Conservation (phyloP, 2,888 invertebrate species). For the Ophonus ardosiacus region DNA sequence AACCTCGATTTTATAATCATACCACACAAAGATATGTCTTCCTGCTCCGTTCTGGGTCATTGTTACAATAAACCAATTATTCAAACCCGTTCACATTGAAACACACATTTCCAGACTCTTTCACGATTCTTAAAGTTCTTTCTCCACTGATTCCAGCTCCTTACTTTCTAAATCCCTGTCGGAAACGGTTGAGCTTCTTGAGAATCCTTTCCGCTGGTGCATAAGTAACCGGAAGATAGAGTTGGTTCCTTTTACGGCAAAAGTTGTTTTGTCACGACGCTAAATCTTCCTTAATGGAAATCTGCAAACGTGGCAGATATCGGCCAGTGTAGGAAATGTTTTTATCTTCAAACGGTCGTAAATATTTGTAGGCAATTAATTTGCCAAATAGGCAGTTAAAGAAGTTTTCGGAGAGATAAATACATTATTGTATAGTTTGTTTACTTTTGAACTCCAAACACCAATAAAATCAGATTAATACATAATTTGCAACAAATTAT, state of each 20-base stretch:
- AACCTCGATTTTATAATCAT: no score
- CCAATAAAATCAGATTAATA: background rate
- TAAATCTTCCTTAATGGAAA: constrained; percentile 42
- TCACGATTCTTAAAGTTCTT: background rate
- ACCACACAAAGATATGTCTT: background rate
- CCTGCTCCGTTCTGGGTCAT: constrained; percentile 30
- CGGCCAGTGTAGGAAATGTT: background rate
- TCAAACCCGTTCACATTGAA: constrained; percentile 41
- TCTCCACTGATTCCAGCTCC: background rate
- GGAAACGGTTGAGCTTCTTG: background rate
- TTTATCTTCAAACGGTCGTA: constrained; percentile 10
- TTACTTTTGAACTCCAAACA: background rate
- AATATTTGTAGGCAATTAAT: constrained; percentile 15
- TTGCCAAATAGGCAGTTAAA: background rate
- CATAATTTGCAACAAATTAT: no score
- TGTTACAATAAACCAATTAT: constrained; percentile 42
- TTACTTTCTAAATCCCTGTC: background rate
- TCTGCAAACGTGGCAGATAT: constrained; percentile 12
- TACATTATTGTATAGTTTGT: background rate
- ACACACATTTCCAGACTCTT: constrained; percentile 28
- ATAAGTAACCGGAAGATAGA: constrained; percentile 38
- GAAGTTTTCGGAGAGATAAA: background rate
- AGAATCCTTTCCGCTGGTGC: background rate
- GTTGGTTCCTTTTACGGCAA: constrained; percentile 19
- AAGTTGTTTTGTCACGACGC: constrained; percentile 21